These are phyloP conservation scores for Microctenopoma lineatum DNA, from an alignment of 2,797 vertebrate species.

Conservation along the genomic window DNA sequence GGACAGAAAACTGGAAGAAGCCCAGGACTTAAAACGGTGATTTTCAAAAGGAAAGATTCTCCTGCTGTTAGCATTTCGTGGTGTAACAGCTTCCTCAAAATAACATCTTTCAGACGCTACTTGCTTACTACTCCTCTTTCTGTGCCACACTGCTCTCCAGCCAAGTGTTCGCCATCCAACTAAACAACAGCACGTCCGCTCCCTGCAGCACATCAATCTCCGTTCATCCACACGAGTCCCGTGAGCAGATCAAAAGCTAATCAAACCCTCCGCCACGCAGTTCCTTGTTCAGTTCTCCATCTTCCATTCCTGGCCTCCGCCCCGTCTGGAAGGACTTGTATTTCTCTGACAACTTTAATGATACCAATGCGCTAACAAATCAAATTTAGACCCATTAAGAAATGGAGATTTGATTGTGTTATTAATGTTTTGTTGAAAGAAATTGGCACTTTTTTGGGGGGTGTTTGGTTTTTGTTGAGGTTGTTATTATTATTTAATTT, in stretches of 20 bases:
- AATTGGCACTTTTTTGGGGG: too few relatives aligned
- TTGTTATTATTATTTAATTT: too few relatives aligned
- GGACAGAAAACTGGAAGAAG: slow-evolving; percentile 20
- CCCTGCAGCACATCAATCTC: slow-evolving; percentile 69
- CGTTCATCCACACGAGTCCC: slow-evolving; percentile 59
- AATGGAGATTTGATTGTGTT: slow-evolving; percentile 11
- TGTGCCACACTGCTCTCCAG: slow-evolving; percentile 38
- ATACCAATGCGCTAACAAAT: slow-evolving; percentile 53
- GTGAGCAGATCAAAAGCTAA: slow-evolving; percentile 81
- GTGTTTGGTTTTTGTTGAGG: too few relatives aligned
- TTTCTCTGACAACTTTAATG: slow-evolving; percentile 51
- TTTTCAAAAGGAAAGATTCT: slow-evolving; percentile 4
- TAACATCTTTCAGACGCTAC: not conserved
- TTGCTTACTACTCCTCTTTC: slow-evolving; percentile 43
- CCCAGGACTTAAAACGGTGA: not conserved
- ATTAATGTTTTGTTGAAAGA: not conserved
- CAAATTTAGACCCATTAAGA: slow-evolving; percentile 30
- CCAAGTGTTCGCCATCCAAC: slow-evolving; percentile 56
- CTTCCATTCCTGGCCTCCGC: slow-evolving; percentile 40
- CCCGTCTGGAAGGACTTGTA: slow-evolving; percentile 45
- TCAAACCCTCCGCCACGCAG: slow-evolving; percentile 72
- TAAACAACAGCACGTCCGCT: slow-evolving; percentile 68
- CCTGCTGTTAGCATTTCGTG: not conserved
- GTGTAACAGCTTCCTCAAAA: slow-evolving; percentile 6
- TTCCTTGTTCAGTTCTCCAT: slow-evolving; percentile 70